Conservation (phyloP, 2,113 vertebrate genomes). For the Hyperopisus bebe region DNA sequence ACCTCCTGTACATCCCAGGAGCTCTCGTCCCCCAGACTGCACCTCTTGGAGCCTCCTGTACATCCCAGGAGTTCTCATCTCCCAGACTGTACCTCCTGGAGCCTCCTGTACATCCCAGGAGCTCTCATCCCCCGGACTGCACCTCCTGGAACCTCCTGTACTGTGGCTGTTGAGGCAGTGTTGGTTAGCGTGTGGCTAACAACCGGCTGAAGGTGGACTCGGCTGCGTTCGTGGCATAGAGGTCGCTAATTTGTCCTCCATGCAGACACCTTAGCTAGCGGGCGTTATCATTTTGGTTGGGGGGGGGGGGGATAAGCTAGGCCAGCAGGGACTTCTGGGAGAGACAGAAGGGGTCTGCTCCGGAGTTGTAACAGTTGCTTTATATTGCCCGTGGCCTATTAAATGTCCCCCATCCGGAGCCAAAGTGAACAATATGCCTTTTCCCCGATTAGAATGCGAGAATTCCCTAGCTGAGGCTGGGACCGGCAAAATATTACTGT, state of each 20-base stretch:
- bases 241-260: constrained; percentile 1
- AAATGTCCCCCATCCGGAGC: constrained; percentile 14
- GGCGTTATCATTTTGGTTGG: not conserved
- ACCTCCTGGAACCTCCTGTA: too few species aligned
- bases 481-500: constrained; percentile 11
- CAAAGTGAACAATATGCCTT: constrained; percentile 24
- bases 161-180: not conserved
- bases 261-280: constrained; percentile 16
- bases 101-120: too few species aligned
- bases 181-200: constrained; percentile 23
- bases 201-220: constrained; percentile 25
- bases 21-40: too few species aligned
- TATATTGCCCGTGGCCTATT: constrained; percentile 19
- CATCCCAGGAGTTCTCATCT: too few species aligned
- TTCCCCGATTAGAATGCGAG: constrained; percentile 22
- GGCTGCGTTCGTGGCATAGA: constrained; percentile 12
- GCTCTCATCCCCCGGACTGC: too few species aligned
- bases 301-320: not conserved
- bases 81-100: too few species aligned
- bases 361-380: constrained; percentile 16
- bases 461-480: constrained; percentile 10
- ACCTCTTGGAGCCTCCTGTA: too few species aligned
- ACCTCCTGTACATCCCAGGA: not conserved
- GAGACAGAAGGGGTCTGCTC: constrained; percentile 1
- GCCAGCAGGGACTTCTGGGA: constrained; percentile 2